phyloP scores from a whole-genome alignment of 2,888 invertebrate species.

The Pyralis farinalis region DNA sequence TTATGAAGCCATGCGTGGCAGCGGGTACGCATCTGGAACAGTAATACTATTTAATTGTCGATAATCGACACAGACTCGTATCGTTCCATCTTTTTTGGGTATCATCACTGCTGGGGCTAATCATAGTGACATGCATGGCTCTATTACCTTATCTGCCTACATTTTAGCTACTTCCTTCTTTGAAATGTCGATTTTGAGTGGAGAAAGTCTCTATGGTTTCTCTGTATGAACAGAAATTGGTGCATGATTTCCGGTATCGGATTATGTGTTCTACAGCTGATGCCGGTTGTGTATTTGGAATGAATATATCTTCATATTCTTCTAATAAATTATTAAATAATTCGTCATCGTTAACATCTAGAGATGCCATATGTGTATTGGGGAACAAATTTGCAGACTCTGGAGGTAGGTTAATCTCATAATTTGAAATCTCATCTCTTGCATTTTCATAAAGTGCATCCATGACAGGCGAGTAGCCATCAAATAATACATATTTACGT shows the following conservation, averaged over 20 bases:
- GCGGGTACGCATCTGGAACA: neutral
- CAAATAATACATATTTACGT: too few species aligned
- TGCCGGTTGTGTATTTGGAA: conserved; percentile 6
- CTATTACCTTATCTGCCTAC: conserved; percentile 17
- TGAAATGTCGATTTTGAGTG: neutral
- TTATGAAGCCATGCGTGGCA: conserved; percentile 36
- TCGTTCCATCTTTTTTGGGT: neutral
- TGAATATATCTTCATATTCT: neutral
- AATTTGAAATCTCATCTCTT: neutral
- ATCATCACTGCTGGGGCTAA: neutral
- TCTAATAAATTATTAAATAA: neutral
- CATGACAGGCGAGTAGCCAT: neutral
- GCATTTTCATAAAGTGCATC: neutral
- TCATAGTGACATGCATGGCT: conserved; percentile 34
- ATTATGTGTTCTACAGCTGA: conserved; percentile 23
- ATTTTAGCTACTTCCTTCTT: neutral
- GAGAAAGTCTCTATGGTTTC: conserved; percentile 27
- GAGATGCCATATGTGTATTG: neutral
- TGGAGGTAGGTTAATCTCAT: neutral
- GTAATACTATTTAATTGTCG: neutral
- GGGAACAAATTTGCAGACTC: neutral
- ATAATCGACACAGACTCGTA: neutral
- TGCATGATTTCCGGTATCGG: conserved; percentile 24
- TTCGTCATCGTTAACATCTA: neutral
- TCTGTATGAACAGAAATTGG: conserved; percentile 23